Evolutionary conservation across 2,113 vertebrate genomes (phyloP).

Genomic region (Myrmecobius fasciatus): DNA sequence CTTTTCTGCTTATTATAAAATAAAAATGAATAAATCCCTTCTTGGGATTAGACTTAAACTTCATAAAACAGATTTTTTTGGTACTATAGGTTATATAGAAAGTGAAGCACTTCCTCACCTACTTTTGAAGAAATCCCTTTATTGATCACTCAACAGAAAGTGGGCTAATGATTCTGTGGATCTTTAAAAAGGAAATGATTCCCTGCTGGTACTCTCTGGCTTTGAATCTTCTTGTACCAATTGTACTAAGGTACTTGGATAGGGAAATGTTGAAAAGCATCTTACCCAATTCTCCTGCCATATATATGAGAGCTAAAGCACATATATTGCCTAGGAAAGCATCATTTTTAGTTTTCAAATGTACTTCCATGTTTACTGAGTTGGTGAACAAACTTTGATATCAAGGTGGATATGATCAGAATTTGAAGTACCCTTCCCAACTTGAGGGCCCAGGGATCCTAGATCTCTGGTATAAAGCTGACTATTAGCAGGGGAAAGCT

Average conservation of each 20-base stretch:
- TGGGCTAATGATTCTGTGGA: neutral
- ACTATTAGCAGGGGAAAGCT: neutral
- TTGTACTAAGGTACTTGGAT: neutral
- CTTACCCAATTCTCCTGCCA: neutral
- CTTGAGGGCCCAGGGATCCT: neutral
- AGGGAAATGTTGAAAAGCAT: neutral
- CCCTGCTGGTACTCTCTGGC: neutral
- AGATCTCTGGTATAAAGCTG: neutral
- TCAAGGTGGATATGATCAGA: neutral
- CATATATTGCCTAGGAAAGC: neutral
- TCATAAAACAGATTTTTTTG: neutral
- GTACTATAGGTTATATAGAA: neutral
- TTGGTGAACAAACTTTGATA: neutral
- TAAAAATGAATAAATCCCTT: constrained; percentile 12
- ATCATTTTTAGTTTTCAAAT: neutral
- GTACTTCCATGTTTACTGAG: neutral
- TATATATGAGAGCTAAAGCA: neutral
- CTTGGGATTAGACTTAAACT: neutral
- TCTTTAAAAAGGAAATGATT: neutral
- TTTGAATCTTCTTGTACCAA: neutral
- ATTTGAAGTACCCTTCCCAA: neutral
- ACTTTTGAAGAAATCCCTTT: neutral
- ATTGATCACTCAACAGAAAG: neutral
- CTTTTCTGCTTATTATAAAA: constrained; percentile 45
- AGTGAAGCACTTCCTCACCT: neutral